Conservation (phyloP, 1,140 invertebrate genomes). For the Bombus huntii region DNA sequence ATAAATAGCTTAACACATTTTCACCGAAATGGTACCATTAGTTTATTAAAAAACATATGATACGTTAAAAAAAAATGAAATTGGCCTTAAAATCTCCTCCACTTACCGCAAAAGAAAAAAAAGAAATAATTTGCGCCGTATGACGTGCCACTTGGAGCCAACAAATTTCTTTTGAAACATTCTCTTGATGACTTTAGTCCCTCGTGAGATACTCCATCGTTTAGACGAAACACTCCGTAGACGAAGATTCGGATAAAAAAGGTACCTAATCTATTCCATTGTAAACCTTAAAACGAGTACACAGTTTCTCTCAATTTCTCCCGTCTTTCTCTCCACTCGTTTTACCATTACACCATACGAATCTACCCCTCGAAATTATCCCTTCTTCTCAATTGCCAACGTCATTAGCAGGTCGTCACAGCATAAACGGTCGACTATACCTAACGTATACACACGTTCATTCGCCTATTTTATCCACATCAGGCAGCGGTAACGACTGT, state of each 20-base stretch:
- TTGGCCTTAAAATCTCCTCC: background rate
- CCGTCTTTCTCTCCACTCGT: background rate
- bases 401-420: background rate
- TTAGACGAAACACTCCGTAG: background rate
- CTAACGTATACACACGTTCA: background rate
- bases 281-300: no score
- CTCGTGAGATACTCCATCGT: background rate
- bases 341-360: background rate
- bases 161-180: background rate
- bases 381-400: background rate
- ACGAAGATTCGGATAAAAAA: no score
- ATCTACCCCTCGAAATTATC: background rate
- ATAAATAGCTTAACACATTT: no score
- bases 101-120: background rate
- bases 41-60: no score
- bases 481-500: slow-evolving; percentile 1
- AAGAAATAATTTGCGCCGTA: background rate
- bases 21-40: no score
- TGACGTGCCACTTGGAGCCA: no score
- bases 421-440: background rate
- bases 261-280: no score
- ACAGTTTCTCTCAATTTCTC: no score
- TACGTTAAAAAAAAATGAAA: background rate
- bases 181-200: background rate
- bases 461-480: background rate